Evolutionary conservation across 2,113 vertebrate genomes (phyloP), one percentile per base, ranked within the genome.

Genomic region (Herpailurus yagouaroundi): DNA sequence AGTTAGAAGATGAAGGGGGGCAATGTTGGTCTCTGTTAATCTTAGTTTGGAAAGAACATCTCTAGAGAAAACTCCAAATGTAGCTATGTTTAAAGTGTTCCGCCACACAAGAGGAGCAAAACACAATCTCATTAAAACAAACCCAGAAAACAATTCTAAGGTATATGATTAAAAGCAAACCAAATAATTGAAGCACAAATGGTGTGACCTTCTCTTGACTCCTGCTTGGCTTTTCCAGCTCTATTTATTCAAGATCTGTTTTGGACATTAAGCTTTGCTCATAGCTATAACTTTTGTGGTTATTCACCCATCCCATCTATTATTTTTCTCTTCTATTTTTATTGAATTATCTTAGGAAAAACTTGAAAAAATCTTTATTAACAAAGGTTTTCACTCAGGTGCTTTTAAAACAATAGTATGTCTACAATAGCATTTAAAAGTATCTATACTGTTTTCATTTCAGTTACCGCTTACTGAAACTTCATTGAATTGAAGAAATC

Each of bases 81-180:
- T 94, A 96, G 50, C 13, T 73, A 21, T 52, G 29, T 33, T 86
- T 79, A 93, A 97, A 94, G 60, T 96, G 80, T 3, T 89, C 52
- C 15, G 71, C 15, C 10, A 48, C 36, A 90, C n/a, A 96, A 89
- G 80, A 94, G 18, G 23, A 92, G 80, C 21, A 88, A 71, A 94
- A 93, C 96, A 64, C 77, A 95, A 84, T 86, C 80, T 95, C 82
- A 91, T 88, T 96, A 97, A 97, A 97, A 92, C 23, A 60, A 93
- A 6, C 63, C 89, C 64, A 81, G 64, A 89, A 91, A 97, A 85
- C 60, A 98, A 69, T 95, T 76, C 16, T 48, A 88, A 93, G 80
- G 66, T 81, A 93, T 79, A 31, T 83, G 86, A 89, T 92, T 92
- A 92, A 84, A 94, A 81, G 29, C 69, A 95, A 91, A 93, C 27